Conservation (phyloP, 2,113 vertebrate genomes). For the Phaethon lepturus region DNA sequence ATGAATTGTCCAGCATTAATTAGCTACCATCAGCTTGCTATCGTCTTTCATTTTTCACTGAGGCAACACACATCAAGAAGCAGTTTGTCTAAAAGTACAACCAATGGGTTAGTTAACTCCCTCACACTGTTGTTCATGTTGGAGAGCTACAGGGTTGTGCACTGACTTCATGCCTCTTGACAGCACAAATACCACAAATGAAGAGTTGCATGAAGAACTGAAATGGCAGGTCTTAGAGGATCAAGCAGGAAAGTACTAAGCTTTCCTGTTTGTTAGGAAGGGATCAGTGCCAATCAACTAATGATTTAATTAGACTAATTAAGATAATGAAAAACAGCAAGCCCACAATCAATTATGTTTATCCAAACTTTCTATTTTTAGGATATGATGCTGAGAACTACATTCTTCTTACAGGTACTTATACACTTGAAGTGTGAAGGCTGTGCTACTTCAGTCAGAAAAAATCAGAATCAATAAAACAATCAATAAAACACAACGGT, state of each 20-base stretch:
- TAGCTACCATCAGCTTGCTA: neutral
- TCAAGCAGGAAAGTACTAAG: slow-evolving; percentile 21
- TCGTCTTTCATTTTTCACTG: neutral
- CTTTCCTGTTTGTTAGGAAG: slow-evolving; percentile 50
- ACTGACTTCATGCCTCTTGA: neutral
- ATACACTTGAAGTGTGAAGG: neutral
- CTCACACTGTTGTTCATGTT: neutral
- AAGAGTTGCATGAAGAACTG: neutral
- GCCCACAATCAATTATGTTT: slow-evolving; percentile 62
- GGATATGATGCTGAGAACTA: neutral
- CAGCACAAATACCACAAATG: neutral
- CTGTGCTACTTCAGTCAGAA: neutral
- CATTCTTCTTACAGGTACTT: neutral
- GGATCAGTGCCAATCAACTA: slow-evolving; percentile 66
- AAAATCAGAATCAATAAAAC: neutral
- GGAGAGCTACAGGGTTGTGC: neutral
- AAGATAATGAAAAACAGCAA: slow-evolving; percentile 66
- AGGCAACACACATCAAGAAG: neutral
- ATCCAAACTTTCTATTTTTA: slow-evolving; percentile 53
- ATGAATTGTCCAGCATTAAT: neutral
- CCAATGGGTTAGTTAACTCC: neutral
- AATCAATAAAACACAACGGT: neutral
- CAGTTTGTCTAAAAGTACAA: neutral
- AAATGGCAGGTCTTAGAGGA: slow-evolving; percentile 37
- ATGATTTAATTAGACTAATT: slow-evolving; percentile 74